phyloP scores from a whole-genome alignment of 2,888 invertebrate genomes.

The Drosophila diplacantha region DNA sequence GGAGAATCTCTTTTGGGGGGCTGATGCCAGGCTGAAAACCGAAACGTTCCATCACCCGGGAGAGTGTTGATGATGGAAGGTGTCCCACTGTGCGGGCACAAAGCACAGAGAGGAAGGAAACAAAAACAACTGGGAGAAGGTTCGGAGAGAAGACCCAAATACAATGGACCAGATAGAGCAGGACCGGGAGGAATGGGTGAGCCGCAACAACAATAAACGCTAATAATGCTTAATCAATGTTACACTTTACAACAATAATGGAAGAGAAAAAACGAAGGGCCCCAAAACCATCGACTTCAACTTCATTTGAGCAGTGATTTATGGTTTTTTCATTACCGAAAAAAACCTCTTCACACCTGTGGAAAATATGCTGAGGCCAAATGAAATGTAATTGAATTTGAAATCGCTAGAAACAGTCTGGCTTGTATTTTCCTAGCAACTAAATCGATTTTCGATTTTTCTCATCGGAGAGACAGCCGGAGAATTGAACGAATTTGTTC shows the following conservation, averaged over 20 bases:
- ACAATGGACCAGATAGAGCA: constrained; percentile 43
- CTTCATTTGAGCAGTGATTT: constrained; percentile 69
- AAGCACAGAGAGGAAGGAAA: constrained; percentile 37
- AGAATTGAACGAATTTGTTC: constrained; percentile 57
- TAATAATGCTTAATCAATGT: constrained; percentile 76
- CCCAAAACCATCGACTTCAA: constrained; percentile 40
- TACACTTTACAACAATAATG: constrained; percentile 69
- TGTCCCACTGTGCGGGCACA: constrained; percentile 66
- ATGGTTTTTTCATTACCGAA: constrained; percentile 61
- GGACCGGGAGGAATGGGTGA: constrained; percentile 34
- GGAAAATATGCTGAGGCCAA: constrained; percentile 52
- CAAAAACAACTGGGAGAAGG: constrained; percentile 35
- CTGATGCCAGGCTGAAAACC: constrained; percentile 51
- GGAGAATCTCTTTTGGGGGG: constrained; percentile 30
- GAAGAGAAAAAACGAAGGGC: constrained; percentile 26
- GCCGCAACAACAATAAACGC: constrained; percentile 64
- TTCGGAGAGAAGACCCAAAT: constrained; percentile 31
- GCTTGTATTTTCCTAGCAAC: constrained; percentile 34
- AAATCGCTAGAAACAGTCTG: constrained; percentile 14
- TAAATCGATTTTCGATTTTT: constrained; percentile 57
- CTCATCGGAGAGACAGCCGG: constrained; percentile 10
- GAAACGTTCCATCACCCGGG: constrained; percentile 67
- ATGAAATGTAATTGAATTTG: constrained; percentile 58
- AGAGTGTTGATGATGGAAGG: constrained; percentile 69
- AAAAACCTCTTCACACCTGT: constrained; percentile 65